A percentile compares a stretch with the other conserved stretches of the same genome.
Conservation (phyloP, 2,888 invertebrate genomes). For the Eilema caniola region DNA sequence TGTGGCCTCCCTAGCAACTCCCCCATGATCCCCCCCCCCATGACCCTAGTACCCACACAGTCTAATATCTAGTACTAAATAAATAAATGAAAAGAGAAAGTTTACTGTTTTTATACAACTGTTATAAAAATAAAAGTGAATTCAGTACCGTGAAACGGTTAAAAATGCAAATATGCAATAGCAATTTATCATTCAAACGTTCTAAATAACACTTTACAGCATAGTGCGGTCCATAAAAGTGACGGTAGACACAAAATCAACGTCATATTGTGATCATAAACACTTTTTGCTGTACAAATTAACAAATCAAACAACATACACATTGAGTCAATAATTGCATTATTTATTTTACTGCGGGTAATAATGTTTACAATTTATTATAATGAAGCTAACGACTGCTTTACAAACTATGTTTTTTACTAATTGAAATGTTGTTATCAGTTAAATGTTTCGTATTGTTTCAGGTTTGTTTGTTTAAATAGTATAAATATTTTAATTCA, state of each 20-base stretch:
- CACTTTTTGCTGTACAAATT: slow-evolving; percentile 43
- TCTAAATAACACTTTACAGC: not conserved
- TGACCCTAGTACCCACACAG: too few relatives aligned
- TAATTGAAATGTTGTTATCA: slow-evolving; percentile 46
- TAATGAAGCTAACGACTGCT: slow-evolving; percentile 45
- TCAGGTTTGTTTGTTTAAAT: not conserved
- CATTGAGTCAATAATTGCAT: slow-evolving; percentile 48
- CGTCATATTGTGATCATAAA: slow-evolving; percentile 40
- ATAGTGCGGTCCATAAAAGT: not conserved
- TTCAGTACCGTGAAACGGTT: not conserved
- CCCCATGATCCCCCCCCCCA: too few relatives aligned
- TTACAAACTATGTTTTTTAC: slow-evolving; percentile 43
- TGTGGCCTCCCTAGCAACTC: too few relatives aligned
- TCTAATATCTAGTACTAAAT: not conserved
- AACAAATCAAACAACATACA: slow-evolving; percentile 49
- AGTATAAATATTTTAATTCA: not conserved
- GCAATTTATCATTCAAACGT: not conserved
- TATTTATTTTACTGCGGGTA: slow-evolving; percentile 44
- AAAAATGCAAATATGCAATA: not conserved
- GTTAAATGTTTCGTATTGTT: not conserved
- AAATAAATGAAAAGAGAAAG: not conserved
- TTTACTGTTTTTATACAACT: not conserved
- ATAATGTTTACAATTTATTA: slow-evolving; percentile 46
- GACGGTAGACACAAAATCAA: slow-evolving; percentile 41
- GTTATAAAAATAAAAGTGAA: not conserved